Evolutionary conservation across 2,113 vertebrate species (phyloP).

Genomic region (Phyllostomus hastatus): DNA sequence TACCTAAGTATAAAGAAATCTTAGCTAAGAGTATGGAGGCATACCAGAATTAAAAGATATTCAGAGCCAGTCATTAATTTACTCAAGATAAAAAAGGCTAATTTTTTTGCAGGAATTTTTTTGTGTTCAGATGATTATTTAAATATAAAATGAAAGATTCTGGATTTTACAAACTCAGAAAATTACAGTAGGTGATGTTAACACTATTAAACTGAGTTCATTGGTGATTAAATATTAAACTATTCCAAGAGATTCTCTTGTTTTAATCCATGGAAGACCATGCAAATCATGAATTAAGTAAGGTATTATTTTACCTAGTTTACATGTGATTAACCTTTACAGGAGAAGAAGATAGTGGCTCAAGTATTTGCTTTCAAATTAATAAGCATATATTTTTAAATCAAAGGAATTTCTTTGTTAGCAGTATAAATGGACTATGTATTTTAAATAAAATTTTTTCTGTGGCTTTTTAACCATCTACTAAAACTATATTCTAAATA

Average conservation of each 20-base stretch:
- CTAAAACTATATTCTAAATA: not conserved
- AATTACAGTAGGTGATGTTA: slow-evolving; percentile 52
- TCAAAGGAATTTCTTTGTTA: not conserved
- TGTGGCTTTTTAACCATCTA: not conserved
- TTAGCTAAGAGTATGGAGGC: not conserved
- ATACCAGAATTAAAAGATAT: not conserved
- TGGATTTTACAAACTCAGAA: slow-evolving; percentile 44
- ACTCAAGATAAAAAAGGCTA: not conserved
- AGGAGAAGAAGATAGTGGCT: not conserved
- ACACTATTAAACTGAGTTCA: slow-evolving; percentile 19
- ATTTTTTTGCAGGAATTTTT: slow-evolving; percentile 16
- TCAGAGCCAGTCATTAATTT: not conserved
- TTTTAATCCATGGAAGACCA: slow-evolving; percentile 52
- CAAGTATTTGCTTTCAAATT: slow-evolving; percentile 9
- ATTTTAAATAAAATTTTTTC: slow-evolving; percentile 16
- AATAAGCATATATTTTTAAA: not conserved
- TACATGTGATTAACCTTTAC: slow-evolving; percentile 63
- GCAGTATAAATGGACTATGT: not conserved
- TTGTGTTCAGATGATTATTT: slow-evolving; percentile 35
- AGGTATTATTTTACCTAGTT: slow-evolving; percentile 25
- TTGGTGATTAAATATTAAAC: slow-evolving; percentile 23
- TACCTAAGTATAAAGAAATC: not conserved
- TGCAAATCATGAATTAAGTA: slow-evolving; percentile 20
- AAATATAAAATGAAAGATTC: slow-evolving; percentile 44
- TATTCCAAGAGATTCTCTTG: slow-evolving; percentile 25